Evolutionary conservation across 1,140 invertebrate species (phyloP), one percentile per base, ranked within the genome.

Genomic region (Bombus cullumanus): DNA sequence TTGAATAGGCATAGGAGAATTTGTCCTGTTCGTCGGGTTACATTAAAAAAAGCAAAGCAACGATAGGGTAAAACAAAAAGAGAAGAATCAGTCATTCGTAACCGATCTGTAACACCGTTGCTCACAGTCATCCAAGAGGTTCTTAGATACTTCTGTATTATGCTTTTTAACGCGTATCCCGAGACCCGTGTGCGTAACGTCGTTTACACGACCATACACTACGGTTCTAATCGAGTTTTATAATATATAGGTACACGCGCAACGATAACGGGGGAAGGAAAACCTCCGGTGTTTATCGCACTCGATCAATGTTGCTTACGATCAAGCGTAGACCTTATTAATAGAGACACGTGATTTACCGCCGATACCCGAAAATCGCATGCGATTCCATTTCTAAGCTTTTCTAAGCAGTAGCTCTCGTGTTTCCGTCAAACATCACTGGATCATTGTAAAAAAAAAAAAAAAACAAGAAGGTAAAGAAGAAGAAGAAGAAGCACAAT

Each of bases 51-150:
- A 53, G 47, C 47, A 53, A 53, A n/a, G 28, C 28, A 12, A 62
- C 28, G 12, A 22, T 25, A n/a, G 25, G 9, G 1, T 82, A 34
- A 12, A 12, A 34, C 28, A 18, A 5, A 6, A 37, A 12, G 13
- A 41, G 4, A 41, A 39, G 5, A 73, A 74, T 34, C 0, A 22
- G 9, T 43, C 37, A 37, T 64, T 79, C 18, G 39, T n/a, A 80
- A 53, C 62, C 59, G 39, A 39, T 64, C 22, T 62, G 43, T 81
- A 74, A 75, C 88, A 87, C 81, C 41, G 73, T 89, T 84, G 81
- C 68, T 89, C 88, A 89, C 88, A 34, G 79, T 78, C 88, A 89
- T 78, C 88, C 81, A 57, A 86, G 39, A 62, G 25, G 31, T 81
- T 18, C 31, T 81, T 81, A 77, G 22, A 43, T 75, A 71, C 25